phyloP scores from a whole-genome alignment of 2,888 invertebrate genomes.

The Acleris cristana region DNA sequence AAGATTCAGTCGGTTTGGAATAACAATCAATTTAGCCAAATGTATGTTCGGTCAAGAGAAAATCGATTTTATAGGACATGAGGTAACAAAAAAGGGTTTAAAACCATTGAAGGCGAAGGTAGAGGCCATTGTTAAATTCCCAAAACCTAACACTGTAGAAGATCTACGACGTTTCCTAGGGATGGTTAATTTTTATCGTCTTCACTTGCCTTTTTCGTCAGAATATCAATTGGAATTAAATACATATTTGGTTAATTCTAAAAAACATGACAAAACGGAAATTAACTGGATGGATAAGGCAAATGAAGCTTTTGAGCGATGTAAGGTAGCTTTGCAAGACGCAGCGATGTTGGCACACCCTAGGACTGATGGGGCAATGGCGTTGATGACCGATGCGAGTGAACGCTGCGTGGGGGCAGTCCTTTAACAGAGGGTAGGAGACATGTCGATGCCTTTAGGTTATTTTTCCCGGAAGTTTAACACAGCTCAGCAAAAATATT shows the following conservation, averaged over 20 bases:
- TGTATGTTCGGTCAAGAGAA: conserved; percentile 37
- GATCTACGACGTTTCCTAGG: conserved; percentile 1
- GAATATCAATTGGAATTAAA: background rate
- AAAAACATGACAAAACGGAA: too few relatives aligned
- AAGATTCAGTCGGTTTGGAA: background rate
- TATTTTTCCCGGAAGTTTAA: background rate
- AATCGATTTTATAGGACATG: conserved; percentile 40
- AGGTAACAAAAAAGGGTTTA: conserved; percentile 40
- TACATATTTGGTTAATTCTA: too few relatives aligned
- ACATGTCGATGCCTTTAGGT: too few relatives aligned
- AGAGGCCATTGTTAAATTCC: background rate
- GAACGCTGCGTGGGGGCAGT: too few relatives aligned
- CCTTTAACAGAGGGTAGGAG: too few relatives aligned
- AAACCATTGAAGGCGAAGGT: conserved; percentile 38
- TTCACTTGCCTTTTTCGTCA: background rate
- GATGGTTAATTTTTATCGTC: conserved; percentile 6
- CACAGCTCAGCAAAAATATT: background rate
- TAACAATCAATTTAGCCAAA: conserved; percentile 29
- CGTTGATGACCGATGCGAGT: too few relatives aligned
- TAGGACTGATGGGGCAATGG: background rate
- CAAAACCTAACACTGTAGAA: background rate
- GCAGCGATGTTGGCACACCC: too few relatives aligned
- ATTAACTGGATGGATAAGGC: too few relatives aligned
- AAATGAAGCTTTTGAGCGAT: too few relatives aligned
- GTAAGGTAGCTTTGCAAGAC: too few relatives aligned